Base-by-base conservation (phyloP, 2,888 invertebrate genomes). In the Anticlea derivata region DNA sequence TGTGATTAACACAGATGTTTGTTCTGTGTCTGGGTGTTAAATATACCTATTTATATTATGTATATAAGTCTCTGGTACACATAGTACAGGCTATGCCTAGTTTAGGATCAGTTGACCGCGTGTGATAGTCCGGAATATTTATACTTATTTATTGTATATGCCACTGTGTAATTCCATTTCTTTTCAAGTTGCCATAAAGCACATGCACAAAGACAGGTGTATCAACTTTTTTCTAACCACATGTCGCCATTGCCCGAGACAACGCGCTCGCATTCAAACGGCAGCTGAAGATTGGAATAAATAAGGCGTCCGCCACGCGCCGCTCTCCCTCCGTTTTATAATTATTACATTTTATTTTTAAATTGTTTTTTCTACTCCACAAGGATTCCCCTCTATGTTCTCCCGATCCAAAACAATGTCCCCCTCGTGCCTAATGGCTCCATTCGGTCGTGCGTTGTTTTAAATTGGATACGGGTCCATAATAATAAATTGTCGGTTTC, bases 301-400 rank as follows among this genome's bases (percentile, higher is more conserved):
- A 87, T 86, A 86, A 82, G 78, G 78, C 79, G 75, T 78, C 74
- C 73, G 86, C 83, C 89, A 88, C 89, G 89, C 86, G 87, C 79
- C 81, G 75, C 65, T 53, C 81, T 73, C 86, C 86, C 86, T 85
- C 85, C 80, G 80, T 84, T 85, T 86, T 82, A 84, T 86, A 88
- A 89, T 87, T 86, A 87, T 84, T 89, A 78, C 87, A 86, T 89
- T 89, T 89, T 90, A 89, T 90, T 90, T 90, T 89, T 89, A 88
- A 89, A 90, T 86, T 86, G 86, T 89, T 89, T 90, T 90, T 90
- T 89, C 86, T 83, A 60, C 73, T 83, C 79, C 83, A 78, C 81
- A 79, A 80, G 76, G 80, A 84, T 85, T 85, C 86, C 86, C 87
- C 87, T 83, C 78, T 77, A 75, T 80, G 75, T 80, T 80, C 73